Evolutionary conservation across 1,140 invertebrate species (phyloP).

Genomic region (Dufourea novaeangliae): DNA sequence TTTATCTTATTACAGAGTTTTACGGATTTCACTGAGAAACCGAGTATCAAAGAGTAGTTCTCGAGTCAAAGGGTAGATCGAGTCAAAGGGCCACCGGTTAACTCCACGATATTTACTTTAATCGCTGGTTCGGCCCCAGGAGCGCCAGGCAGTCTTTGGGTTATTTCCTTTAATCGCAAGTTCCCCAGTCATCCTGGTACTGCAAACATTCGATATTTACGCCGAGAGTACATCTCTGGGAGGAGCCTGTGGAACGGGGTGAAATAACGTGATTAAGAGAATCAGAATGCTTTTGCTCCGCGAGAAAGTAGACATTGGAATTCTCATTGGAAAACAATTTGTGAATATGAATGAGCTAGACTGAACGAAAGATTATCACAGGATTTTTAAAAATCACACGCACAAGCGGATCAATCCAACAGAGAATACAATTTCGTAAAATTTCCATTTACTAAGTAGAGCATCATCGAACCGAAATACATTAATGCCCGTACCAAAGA

Average conservation of each 20-base stretch:
- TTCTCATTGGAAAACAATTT: no score
- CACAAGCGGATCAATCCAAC: no score
- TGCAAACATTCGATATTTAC: slow-evolving; percentile 13
- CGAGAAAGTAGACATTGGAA: no score
- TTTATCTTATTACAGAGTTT: slow-evolving; percentile 13
- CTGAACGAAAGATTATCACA: no score
- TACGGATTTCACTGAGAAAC: not conserved
- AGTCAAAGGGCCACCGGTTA: slow-evolving; percentile 4
- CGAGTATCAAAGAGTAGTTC: not conserved
- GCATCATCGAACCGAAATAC: no score
- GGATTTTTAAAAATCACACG: no score
- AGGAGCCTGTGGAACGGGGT: not conserved
- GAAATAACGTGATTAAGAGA: not conserved
- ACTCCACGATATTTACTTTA: slow-evolving; percentile 5
- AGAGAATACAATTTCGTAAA: no score
- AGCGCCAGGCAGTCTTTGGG: not conserved
- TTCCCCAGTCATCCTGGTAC: slow-evolving; percentile 7
- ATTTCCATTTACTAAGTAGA: no score
- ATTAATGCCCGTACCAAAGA: no score
- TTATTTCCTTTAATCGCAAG: slow-evolving; percentile 13
- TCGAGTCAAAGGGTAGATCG: not conserved
- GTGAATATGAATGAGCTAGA: no score
- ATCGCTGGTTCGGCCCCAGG: not conserved
- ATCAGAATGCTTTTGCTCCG: not conserved
- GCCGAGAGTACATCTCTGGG: not conserved